Evolutionary conservation across 2,113 vertebrate species (phyloP).

Genomic region (Leucosticte australis): DNA sequence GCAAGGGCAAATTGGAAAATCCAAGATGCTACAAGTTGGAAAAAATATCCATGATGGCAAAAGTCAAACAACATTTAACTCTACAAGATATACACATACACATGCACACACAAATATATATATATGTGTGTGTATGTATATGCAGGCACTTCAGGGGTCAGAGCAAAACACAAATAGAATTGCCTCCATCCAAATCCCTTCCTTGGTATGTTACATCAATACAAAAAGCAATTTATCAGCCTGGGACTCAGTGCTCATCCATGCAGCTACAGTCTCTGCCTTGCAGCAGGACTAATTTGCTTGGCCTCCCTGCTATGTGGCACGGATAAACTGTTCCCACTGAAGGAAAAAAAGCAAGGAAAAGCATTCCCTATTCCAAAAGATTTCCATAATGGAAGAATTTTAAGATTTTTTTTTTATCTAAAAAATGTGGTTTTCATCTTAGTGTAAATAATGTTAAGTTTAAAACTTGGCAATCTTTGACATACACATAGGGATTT

Average conservation of each 20-base stretch:
- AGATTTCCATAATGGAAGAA: background rate
- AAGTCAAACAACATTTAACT: background rate
- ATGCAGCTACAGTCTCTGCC: background rate
- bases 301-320: background rate
- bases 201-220: background rate
- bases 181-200: background rate
- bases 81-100: background rate
- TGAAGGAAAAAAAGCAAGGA: background rate
- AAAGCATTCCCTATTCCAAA: background rate
- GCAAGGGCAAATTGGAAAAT: background rate
- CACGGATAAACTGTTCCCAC: background rate
- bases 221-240: background rate
- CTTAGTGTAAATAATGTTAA: background rate
- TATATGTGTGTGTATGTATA: too few species aligned
- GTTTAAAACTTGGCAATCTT: background rate
- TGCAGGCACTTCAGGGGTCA: background rate
- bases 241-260: background rate
- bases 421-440: background rate
- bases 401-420: background rate
- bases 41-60: background rate
- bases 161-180: background rate
- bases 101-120: fast-evolving
- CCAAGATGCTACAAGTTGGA: background rate
- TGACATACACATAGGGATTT: background rate
- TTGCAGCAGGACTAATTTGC: background rate